These are phyloP conservation scores for Tenthredo notha DNA, from an alignment of 2,888 invertebrate species.

Conservation along the genomic window DNA sequence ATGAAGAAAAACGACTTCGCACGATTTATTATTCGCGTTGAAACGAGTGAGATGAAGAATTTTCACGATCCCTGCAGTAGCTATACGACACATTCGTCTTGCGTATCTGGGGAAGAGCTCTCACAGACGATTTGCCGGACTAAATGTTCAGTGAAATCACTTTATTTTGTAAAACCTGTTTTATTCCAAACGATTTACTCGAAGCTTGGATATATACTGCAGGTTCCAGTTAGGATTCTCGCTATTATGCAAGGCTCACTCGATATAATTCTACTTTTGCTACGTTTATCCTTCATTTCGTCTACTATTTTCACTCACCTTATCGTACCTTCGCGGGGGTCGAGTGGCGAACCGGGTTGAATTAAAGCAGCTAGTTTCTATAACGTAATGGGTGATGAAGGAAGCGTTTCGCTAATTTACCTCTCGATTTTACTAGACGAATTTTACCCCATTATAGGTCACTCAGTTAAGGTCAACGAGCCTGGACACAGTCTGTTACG, in stretches of 20 bases:
- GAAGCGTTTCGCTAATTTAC: background rate
- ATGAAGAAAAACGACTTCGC: background rate
- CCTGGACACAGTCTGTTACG: slow-evolving; percentile 37
- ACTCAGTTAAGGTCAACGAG: slow-evolving; percentile 36
- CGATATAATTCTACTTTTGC: slow-evolving; percentile 31
- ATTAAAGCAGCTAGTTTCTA: background rate
- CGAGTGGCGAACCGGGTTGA: background rate
- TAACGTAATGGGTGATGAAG: background rate
- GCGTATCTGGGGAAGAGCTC: slow-evolving; percentile 8
- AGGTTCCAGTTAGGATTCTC: slow-evolving; percentile 5
- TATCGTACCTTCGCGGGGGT: background rate
- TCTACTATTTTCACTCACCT: slow-evolving; percentile 12
- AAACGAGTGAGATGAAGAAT: background rate
- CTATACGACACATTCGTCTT: slow-evolving; percentile 5
- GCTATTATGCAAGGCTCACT: slow-evolving; percentile 24
- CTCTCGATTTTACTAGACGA: background rate
- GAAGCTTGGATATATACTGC: slow-evolving; percentile 21
- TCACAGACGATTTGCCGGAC: slow-evolving; percentile 56
- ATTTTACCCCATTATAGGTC: slow-evolving; percentile 30
- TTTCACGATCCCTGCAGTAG: background rate
- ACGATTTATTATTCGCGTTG: background rate
- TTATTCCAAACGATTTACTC: slow-evolving; percentile 63
- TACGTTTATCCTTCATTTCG: slow-evolving; percentile 5
- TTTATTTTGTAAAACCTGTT: slow-evolving; percentile 62
- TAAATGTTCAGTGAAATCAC: slow-evolving; percentile 63